These are phyloP conservation scores for Phrixothrix hirtus DNA, from an alignment of 2,888 invertebrate genomes.

Conservation along the genomic window DNA sequence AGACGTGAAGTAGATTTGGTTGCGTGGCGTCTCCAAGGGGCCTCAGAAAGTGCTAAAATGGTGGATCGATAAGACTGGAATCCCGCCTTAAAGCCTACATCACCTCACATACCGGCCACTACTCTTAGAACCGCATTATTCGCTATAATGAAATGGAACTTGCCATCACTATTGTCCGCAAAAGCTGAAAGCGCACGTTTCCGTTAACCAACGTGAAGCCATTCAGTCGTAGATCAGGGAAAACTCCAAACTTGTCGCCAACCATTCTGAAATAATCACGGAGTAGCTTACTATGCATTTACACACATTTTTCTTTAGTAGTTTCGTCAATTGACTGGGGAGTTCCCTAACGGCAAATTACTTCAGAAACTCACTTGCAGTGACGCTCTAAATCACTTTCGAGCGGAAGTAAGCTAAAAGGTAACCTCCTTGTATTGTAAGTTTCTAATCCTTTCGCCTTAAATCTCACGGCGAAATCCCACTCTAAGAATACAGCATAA, in stretches of 20 bases:
- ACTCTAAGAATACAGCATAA: constrained; percentile 10
- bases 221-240: constrained; percentile 21
- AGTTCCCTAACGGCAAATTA: constrained; percentile 1
- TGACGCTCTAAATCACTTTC: constrained; percentile 10
- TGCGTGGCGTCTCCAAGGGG: constrained; percentile 32
- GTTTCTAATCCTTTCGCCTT: constrained; percentile 17
- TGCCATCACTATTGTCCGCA: constrained; percentile 31
- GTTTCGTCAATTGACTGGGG: background rate
- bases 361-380: constrained; percentile 2
- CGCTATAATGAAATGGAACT: constrained; percentile 35
- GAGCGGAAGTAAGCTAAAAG: constrained; percentile 10
- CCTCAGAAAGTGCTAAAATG: constrained; percentile 28
- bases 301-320: constrained; percentile 1
- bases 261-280: constrained; percentile 10
- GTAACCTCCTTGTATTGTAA: constrained; percentile 5
- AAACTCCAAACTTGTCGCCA: constrained; percentile 13
- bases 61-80: constrained; percentile 28
- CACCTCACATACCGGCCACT: constrained; percentile 32
- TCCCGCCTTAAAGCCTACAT: constrained; percentile 24
- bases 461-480: constrained; percentile 17
- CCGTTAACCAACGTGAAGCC: constrained; percentile 23
- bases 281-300: constrained; percentile 3
- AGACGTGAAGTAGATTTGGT: constrained; percentile 25
- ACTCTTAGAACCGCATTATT: constrained; percentile 31
- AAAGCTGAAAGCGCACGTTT: constrained; percentile 33